Conservation (phyloP, 35 echinoderm and acorn worm species). For the Eucidaris tribuloides region DNA sequence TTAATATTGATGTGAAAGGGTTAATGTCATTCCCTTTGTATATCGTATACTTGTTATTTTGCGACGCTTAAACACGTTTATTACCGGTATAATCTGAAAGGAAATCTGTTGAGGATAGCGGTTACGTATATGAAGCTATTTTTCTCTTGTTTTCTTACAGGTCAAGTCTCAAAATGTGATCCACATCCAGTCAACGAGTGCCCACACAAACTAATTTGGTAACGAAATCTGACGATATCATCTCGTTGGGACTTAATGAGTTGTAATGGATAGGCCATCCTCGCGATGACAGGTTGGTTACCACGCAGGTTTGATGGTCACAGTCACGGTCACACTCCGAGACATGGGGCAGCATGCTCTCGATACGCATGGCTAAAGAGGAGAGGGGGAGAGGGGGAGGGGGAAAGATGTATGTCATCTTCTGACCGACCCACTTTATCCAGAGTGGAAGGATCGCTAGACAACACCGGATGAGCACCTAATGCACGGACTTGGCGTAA, state of each 20-base stretch:
- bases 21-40: too few species aligned
- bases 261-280: slow-evolving; percentile 24
- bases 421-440: neutral
- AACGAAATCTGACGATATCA: slow-evolving; percentile 15
- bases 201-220: slow-evolving; percentile 18
- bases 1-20: too few species aligned
- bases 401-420: neutral
- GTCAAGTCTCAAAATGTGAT: too few species aligned
- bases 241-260: slow-evolving; percentile 26
- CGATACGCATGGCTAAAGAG: neutral
- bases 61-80: too few species aligned
- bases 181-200: neutral
- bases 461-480: neutral
- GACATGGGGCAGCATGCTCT: neutral
- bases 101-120: too few species aligned
- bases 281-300: neutral
- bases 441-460: neutral
- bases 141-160: too few species aligned
- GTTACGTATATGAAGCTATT: too few species aligned
- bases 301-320: slow-evolving; percentile 1
- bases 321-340: neutral
- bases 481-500: too few species aligned
- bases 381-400: neutral
- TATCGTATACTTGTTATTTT: too few species aligned
- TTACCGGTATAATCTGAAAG: too few species aligned